Evolutionary conservation across 1,140 invertebrate genomes (phyloP), one percentile per base, ranked within the genome.

Genomic region (Ips nitidus): DNA sequence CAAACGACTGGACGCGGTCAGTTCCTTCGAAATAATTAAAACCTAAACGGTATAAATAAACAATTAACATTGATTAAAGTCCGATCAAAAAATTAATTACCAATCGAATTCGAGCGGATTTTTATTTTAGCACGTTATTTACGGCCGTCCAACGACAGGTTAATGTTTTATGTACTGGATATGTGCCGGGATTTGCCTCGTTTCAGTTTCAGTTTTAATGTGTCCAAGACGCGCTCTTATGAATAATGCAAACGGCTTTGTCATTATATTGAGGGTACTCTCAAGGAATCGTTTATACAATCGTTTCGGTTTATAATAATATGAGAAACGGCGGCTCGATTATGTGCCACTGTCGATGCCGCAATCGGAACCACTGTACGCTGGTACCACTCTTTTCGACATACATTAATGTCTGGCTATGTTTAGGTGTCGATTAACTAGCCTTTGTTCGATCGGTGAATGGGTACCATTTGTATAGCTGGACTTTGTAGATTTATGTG

Each of bases 81-180:
- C 50, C 47, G n/a, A 38, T 56, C 62, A 68, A 68, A 68, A 68
- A 68, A 60, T 68, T 68, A 68, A 60, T 68, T 59, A 52, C 58
- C 4, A 39, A 43, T 68, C 52, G 67, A 56, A 42, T 55, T 62
- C 50, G 41, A 59, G 57, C 38, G 7, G 53, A 59, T 68, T 68
- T 68, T 60, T 59, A 68, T 68, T 68, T 68, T 68, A 52, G 43
- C 8, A 52, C 43, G 58, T 56, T 62, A 69, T 69, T 69, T 69
- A 69, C 62, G 58, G 50, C 42, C 45, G 4, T 5, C 41, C 7
- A 3, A 41, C 53, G 66, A 69, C 60, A 69, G 50, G 59, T 69
- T 62, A 63, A 69, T 63, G 67, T 61, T 69, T 69, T 69, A 69
- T 69, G 41, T 43, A 63, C 47, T 61, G 39, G 66, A 53, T 68